Evolutionary conservation across 2,113 vertebrate genomes (phyloP).

Genomic region (Crocuta crocuta): DNA sequence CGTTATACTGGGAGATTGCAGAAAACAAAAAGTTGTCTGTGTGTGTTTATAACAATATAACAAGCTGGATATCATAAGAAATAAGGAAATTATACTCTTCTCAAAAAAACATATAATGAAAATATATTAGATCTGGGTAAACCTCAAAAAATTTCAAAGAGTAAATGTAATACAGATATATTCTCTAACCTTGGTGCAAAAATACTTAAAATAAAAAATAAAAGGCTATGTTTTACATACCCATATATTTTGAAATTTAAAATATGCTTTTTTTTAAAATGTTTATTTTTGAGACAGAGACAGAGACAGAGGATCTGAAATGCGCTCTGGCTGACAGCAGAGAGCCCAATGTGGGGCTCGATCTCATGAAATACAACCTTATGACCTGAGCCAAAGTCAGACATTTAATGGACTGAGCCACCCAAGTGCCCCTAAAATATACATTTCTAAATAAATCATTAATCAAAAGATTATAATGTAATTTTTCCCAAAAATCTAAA

Average conservation of each 20-base stretch:
- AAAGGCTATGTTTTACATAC: background rate
- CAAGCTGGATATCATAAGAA: background rate
- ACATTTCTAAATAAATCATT: conserved; percentile 8
- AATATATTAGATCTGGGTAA: background rate
- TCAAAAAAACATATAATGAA: conserved; percentile 26
- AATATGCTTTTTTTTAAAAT: background rate
- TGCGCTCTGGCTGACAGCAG: no score
- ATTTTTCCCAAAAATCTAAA: background rate
- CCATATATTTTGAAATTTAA: conserved; percentile 21
- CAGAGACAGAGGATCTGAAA: no score
- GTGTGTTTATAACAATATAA: background rate
- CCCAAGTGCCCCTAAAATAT: no score
- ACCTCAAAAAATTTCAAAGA: background rate
- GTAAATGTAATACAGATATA: background rate
- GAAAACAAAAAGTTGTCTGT: background rate
- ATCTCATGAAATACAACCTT: no score
- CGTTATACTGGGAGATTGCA: background rate
- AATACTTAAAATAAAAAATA: conserved; percentile 3
- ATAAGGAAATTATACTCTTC: background rate
- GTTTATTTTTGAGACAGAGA: no score
- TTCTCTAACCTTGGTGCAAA: background rate
- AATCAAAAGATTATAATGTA: background rate
- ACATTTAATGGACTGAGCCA: no score
- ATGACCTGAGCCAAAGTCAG: no score
- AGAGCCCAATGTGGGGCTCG: no score